Evolutionary conservation across 1,140 invertebrate species (phyloP).

Genomic region (Heliothis virescens): DNA sequence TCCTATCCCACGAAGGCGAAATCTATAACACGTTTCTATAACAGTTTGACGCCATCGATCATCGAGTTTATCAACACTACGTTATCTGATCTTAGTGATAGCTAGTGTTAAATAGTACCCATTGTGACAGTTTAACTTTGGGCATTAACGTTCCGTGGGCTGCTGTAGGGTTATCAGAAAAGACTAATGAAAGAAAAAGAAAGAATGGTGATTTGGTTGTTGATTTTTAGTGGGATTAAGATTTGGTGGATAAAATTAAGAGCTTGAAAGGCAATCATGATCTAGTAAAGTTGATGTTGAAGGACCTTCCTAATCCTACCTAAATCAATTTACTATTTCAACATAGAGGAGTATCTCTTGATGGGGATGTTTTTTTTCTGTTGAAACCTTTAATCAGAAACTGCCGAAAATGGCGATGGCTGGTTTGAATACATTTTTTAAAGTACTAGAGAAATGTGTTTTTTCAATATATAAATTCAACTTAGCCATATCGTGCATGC

Average conservation of each 20-base stretch:
- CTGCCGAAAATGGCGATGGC: too few species aligned
- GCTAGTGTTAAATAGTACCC: constrained; percentile 74
- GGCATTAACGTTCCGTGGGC: constrained; percentile 62
- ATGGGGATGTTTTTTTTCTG: too few species aligned
- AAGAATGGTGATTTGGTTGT: neutral
- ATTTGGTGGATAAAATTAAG: neutral
- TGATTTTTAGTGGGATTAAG: neutral
- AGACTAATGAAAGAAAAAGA: constrained; percentile 10
- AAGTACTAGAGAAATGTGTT: neutral
- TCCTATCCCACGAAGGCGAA: constrained; percentile 20
- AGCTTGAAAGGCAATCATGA: too few species aligned
- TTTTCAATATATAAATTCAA: neutral
- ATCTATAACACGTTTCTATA: constrained; percentile 50
- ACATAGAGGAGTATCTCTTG: too few species aligned
- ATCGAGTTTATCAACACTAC: constrained; percentile 67
- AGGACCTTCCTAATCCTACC: too few species aligned
- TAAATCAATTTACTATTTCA: too few species aligned
- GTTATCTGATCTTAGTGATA: constrained; percentile 74
- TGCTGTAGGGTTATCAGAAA: constrained; percentile 62
- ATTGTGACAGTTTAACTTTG: constrained; percentile 81
- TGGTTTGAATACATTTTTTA: too few species aligned
- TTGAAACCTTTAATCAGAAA: too few species aligned
- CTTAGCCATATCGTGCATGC: neutral
- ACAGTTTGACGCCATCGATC: constrained; percentile 66
- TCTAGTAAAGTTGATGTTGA: neutral